Base-by-base conservation (phyloP, 2,888 invertebrate species). In the Drosophila sordidapex region DNA sequence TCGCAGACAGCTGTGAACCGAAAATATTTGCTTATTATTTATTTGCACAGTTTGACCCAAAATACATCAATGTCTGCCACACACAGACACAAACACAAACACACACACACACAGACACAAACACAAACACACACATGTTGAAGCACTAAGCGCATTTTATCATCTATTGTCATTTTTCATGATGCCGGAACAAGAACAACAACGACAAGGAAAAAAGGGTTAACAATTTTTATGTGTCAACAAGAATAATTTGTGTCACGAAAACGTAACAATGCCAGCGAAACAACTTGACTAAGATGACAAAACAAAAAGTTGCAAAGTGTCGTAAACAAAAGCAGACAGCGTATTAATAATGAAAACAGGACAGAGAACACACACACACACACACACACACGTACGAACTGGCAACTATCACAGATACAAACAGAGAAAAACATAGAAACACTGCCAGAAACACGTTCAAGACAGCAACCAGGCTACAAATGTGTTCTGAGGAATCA, bases 241-340 rank as follows among this genome's bases (percentile, higher is more conserved):
- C 87, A 85, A 85, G 85, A 85, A 85, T 87, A 85, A 87, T 85
- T 85, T 79, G 87, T 85, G 87, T 81, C 85, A 87, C 52, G 70
- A 53, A 64, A 57, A 64, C 52, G 59, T 67, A 63, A 63, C 54
- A 29, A 56, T 15, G 29, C n/a, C 29, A 43, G 21, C 67, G 61
- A 74, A 62, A 68, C 27, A 74, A 76, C 79, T 87, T 75, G 62
- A 69, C 82, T 73, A 76, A 76, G 79, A 82, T 85, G 79, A 70
- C 76, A 60, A 73, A 76, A 68, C 67, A 67, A 67, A 68, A 74
- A 70, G 75, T 66, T 66, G 57, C 75, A 72, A 74, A 80, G 76
- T 72, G 74, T 63, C 65, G 73, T 56, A 81, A 77, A 76, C 79
- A 87, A 87, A 79, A 71, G 75, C 73, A 69, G 70, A 69, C 75